Conservation (phyloP, 2,888 invertebrate species). For the Muschampia plurimacula region DNA sequence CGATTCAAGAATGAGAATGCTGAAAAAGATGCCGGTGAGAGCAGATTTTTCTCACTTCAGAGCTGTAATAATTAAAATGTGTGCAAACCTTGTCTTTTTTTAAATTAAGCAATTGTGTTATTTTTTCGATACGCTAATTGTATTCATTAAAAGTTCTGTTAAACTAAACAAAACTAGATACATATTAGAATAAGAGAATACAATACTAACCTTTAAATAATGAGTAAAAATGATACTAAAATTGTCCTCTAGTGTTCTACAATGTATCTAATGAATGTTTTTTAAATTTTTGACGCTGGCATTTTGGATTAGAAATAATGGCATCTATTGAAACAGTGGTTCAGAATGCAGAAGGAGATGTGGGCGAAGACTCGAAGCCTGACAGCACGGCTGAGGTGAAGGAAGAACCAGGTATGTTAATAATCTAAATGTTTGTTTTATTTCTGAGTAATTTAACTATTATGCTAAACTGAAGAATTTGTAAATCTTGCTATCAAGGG, state of each 20-base stretch:
- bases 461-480: too few relatives aligned
- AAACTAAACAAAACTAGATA: constrained; percentile 16
- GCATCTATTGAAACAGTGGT: constrained; percentile 95
- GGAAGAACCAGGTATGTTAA: constrained; percentile 86
- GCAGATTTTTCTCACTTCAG: background rate
- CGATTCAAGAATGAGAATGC: constrained; percentile 85
- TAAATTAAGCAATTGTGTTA: too few relatives aligned
- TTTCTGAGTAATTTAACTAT: too few relatives aligned
- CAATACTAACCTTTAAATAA: constrained; percentile 9
- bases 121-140: too few relatives aligned
- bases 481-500: too few relatives aligned
- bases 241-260: constrained; percentile 27
- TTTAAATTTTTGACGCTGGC: constrained; percentile 78
- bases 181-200: constrained; percentile 36
- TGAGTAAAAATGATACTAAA: background rate
- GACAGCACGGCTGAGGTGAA: constrained; percentile 88
- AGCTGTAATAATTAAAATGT: background rate
- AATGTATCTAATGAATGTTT: constrained; percentile 70
- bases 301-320: constrained; percentile 88
- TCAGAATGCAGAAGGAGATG: constrained; percentile 89
- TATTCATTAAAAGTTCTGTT: too few relatives aligned
- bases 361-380: constrained; percentile 87
- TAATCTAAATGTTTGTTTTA: background rate
- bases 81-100: too few relatives aligned
- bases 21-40: constrained; percentile 82